phyloP scores from a whole-genome alignment of 2,797 vertebrate genomes.

The Ficedula albicollis region DNA sequence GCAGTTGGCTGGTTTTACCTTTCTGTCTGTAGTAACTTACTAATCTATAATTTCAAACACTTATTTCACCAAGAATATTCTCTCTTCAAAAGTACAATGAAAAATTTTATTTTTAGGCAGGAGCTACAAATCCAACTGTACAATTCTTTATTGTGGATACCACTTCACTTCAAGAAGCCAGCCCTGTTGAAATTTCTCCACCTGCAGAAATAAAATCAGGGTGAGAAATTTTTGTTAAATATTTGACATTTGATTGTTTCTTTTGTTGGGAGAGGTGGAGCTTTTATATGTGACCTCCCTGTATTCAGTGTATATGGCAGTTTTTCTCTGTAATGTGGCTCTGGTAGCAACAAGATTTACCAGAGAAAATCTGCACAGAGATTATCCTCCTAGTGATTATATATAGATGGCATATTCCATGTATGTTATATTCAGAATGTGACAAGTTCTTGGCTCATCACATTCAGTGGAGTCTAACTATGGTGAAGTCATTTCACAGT shows the following conservation, averaged over 20 bases:
- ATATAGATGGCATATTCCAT: conserved; percentile 73
- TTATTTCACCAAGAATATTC: neutral
- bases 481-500: conserved; percentile 67
- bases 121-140: conserved; percentile 79
- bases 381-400: conserved; percentile 66
- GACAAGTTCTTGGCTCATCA: conserved; percentile 68
- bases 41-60: neutral
- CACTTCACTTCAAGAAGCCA: neutral
- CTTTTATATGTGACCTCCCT: neutral
- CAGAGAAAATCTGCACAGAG: conserved; percentile 67
- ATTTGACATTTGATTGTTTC: neutral
- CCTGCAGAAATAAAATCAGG: conserved; percentile 58
- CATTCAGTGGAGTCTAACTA: conserved; percentile 66
- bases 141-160: conserved; percentile 72
- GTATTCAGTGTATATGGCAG: neutral
- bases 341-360: conserved; percentile 54
- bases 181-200: conserved; percentile 41
- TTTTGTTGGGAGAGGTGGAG: conserved; percentile 15
- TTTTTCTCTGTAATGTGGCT: neutral
- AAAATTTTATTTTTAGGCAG: conserved; percentile 72
- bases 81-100: conserved; percentile 13
- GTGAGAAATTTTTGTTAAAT: conserved; percentile 65
- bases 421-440: conserved; percentile 71
- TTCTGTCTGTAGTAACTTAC: neutral
- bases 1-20: neutral